Base-by-base conservation (phyloP, 2,113 vertebrate species). In the Eretmochelys imbricata region DNA sequence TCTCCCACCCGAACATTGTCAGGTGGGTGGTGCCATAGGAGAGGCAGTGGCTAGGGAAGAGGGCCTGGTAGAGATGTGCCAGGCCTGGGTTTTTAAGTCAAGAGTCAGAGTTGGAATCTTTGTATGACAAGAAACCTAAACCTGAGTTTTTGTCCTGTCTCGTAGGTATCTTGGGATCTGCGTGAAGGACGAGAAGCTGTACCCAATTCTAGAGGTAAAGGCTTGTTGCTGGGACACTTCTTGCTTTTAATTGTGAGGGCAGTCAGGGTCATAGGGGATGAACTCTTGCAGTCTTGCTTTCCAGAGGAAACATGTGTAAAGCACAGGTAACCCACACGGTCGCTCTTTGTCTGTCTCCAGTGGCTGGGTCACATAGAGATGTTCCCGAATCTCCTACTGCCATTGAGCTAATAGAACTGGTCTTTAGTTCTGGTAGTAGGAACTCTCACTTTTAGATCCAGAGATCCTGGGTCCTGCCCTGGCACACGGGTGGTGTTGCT, bases 1-100 rank as follows among this genome's bases (percentile, higher is more conserved):
- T 99, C 48, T 99, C 99, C 50, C 99, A 99, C 82, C 99, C 99
- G 75, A 99, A 99, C 96, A 99, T 99, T 0, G 99, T 99, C 96
- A 99, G 99, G 99, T 99, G n/a, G 95, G 94, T 38, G 54, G 42
- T 49, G 10, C 6, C 46, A 80, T 17, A 8, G 48, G 14, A 22
- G 72, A 19, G 80, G 27, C 55, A 13, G 38, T 46, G 31, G 17
- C 49, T n/a, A 10, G 29, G 46, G 48, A 55, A 19, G 53, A 22
- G n/a, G 57, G 75, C 4, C 38, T 1, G 7, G 42, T 4, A 38
- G 82, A 24, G 48, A 24, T 78, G 75, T 5, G 75, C 42, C 42
- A 46, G 11, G 22, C 11, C 20, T 27, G 20, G 38, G n/a, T n/a
- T 69, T 72, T 72, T 38, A 38, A 38, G n/a, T 20, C 65, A n/a